These are phyloP conservation scores for Drosophila sucinea DNA, from an alignment of 1,140 invertebrate species.

Conservation along the genomic window DNA sequence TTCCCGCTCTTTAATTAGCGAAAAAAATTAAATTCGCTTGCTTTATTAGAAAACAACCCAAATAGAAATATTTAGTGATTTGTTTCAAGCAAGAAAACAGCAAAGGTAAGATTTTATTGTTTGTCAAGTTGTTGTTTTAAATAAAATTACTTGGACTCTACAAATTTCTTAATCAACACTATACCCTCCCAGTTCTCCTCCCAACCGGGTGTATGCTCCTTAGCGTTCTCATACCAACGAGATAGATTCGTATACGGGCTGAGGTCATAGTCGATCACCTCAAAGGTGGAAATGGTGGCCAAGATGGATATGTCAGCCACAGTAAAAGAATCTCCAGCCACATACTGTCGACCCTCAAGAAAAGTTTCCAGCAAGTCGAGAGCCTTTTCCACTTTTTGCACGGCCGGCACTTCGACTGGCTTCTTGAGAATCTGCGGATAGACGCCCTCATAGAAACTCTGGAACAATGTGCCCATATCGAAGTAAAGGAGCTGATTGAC, in stretches of 20 bases:
- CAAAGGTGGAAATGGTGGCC: constrained; percentile 86
- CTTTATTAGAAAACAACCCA: no score
- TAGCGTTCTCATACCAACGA: constrained; percentile 88
- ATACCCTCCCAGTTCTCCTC: constrained; percentile 60
- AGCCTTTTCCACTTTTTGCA: constrained; percentile 86
- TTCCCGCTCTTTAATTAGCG: no score
- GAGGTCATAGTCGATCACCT: constrained; percentile 87
- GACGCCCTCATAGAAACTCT: constrained; percentile 86
- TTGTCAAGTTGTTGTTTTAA: not conserved
- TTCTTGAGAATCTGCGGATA: constrained; percentile 87
- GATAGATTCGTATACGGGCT: constrained; percentile 87
- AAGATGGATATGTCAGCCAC: constrained; percentile 88
- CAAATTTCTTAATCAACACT: constrained; percentile 40
- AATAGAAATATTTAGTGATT: no score
- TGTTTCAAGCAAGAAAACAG: no score
- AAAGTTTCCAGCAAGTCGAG: constrained; percentile 87
- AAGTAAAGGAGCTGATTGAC: constrained; percentile 90
- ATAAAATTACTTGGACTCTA: constrained; percentile 20
- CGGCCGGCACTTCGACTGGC: constrained; percentile 86
- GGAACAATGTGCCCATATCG: constrained; percentile 88
- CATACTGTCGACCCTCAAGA: constrained; percentile 86
- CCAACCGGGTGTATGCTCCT: constrained; percentile 86
- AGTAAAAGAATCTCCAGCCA: constrained; percentile 87
- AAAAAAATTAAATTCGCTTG: no score
- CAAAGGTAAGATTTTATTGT: not conserved